Conservation (phyloP, 2,888 invertebrate genomes). For the Panopea generosa region DNA sequence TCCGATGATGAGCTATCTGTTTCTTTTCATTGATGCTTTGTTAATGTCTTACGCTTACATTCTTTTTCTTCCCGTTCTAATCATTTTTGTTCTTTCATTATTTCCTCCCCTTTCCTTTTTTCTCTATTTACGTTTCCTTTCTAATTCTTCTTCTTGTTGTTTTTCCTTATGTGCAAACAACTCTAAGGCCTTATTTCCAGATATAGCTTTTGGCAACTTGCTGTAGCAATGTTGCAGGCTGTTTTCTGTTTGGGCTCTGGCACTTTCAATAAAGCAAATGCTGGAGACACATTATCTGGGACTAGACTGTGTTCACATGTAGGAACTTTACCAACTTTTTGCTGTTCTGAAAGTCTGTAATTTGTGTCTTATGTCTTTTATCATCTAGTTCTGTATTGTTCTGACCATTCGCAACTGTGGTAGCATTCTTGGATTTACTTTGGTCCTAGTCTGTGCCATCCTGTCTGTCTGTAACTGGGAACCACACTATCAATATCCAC, state of each 20-base stretch:
- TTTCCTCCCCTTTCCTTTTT: not conserved
- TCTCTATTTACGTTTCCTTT: not conserved
- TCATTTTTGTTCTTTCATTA: conserved; percentile 11
- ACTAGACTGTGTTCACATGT: no score
- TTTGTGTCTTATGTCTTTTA: no score
- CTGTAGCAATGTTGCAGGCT: not conserved
- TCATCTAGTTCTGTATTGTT: no score
- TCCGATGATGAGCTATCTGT: not conserved
- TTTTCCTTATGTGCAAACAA: conserved; percentile 4
- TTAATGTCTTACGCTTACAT: not conserved
- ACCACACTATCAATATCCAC: not conserved
- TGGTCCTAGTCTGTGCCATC: not conserved
- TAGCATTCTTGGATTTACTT: not conserved
- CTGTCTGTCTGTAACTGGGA: not conserved
- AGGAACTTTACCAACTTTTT: no score
- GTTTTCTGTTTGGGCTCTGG: conserved; percentile 8
- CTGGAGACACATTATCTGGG: not conserved
- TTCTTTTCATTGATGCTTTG: conserved; percentile 1
- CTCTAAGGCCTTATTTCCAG: not conserved
- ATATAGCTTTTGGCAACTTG: conserved; percentile 4
- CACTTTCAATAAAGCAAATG: not conserved
- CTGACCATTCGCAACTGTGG: not conserved
- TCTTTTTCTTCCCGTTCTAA: not conserved
- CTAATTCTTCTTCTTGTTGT: not conserved
- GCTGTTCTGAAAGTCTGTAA: no score